phyloP scores from a whole-genome alignment of 1,140 invertebrate species.

The Parasteatoda tepidariorum region DNA sequence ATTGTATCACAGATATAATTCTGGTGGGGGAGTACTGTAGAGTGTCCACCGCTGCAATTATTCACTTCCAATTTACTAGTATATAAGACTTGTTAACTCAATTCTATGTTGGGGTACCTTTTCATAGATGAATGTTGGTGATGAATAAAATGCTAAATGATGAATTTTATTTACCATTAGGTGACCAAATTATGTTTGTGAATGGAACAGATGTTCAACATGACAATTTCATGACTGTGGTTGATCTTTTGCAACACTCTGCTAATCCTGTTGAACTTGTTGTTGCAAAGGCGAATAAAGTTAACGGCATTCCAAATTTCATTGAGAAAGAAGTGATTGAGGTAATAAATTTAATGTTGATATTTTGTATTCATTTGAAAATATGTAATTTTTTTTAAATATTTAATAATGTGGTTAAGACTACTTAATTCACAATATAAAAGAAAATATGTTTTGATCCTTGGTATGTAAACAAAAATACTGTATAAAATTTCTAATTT shows the following conservation, averaged over 20 bases:
- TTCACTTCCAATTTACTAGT: too few relatives aligned
- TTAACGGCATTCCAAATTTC: neutral
- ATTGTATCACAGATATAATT: too few relatives aligned
- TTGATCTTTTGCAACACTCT: slow-evolving; percentile 45
- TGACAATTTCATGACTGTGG: slow-evolving; percentile 45
- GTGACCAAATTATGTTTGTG: slow-evolving; percentile 57
- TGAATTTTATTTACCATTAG: slow-evolving; percentile 3
- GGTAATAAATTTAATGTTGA: slow-evolving; percentile 1
- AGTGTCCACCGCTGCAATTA: too few relatives aligned
- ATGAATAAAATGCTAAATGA: too few relatives aligned
- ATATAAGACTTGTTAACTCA: too few relatives aligned
- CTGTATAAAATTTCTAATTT: too few relatives aligned
- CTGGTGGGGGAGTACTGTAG: too few relatives aligned
- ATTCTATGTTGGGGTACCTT: too few relatives aligned
- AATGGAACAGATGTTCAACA: slow-evolving; percentile 52
- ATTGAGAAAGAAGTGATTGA: slow-evolving; percentile 24
- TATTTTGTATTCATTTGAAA: neutral
- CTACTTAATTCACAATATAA: too few relatives aligned
- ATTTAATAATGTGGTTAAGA: neutral
- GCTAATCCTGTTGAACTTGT: slow-evolving; percentile 27
- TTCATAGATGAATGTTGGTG: too few relatives aligned
- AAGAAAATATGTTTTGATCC: too few relatives aligned
- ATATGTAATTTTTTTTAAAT: neutral
- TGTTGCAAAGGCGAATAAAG: slow-evolving; percentile 19
- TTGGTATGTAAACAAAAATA: too few relatives aligned